Conservation (phyloP, 2,888 invertebrate species). For the Catocala nupta region DNA sequence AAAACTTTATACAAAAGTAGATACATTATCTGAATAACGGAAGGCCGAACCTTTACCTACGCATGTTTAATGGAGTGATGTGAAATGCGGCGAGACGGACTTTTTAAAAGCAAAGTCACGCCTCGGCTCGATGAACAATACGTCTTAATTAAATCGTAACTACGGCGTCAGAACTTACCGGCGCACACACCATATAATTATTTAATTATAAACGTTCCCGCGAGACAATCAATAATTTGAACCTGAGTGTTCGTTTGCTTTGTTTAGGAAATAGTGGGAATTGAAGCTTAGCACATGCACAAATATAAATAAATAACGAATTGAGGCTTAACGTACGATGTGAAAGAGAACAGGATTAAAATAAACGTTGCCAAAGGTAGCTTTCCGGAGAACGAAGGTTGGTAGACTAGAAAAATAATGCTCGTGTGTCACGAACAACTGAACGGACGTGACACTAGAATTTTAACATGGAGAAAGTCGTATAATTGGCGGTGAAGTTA, state of each 20-base stretch:
- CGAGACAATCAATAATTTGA: slow-evolving; percentile 66
- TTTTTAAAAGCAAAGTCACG: slow-evolving; percentile 80
- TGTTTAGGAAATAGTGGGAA: slow-evolving; percentile 46
- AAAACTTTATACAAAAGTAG: slow-evolving; percentile 43
- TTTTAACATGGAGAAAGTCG: slow-evolving; percentile 34
- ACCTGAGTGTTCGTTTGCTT: slow-evolving; percentile 46
- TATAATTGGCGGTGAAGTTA: slow-evolving; percentile 38
- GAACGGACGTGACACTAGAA: slow-evolving; percentile 51
- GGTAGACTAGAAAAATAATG: slow-evolving; percentile 55
- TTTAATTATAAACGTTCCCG: slow-evolving; percentile 71
- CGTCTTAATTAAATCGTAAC: slow-evolving; percentile 80
- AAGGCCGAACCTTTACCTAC: slow-evolving; percentile 55
- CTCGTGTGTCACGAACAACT: slow-evolving; percentile 58
- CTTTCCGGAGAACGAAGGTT: slow-evolving; percentile 43
- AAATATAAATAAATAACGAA: slow-evolving; percentile 64
- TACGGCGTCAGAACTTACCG: slow-evolving; percentile 65
- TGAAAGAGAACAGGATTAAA: slow-evolving; percentile 62
- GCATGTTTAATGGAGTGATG: slow-evolving; percentile 68
- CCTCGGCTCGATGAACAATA: slow-evolving; percentile 77
- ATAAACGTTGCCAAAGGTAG: slow-evolving; percentile 61
- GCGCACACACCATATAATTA: slow-evolving; percentile 72
- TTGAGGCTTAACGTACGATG: slow-evolving; percentile 52
- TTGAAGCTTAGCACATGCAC: slow-evolving; percentile 53
- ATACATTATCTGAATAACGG: slow-evolving; percentile 63
- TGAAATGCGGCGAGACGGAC: slow-evolving; percentile 65